phyloP scores from a whole-genome alignment of 2,797 vertebrate species.

The Echiichthys vipera region DNA sequence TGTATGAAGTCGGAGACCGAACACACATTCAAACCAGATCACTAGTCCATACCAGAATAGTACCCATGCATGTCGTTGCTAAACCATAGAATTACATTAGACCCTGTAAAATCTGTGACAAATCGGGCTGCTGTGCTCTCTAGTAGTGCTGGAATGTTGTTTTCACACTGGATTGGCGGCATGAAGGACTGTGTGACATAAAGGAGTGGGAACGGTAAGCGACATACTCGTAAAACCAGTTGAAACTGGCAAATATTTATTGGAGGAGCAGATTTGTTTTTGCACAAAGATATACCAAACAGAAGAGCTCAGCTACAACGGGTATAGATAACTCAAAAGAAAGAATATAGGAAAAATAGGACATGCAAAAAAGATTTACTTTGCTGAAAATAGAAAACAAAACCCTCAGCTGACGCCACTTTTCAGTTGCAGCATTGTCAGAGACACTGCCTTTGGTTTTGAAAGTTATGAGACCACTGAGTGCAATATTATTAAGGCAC shows the following conservation, averaged over 20 bases:
- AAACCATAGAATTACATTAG: conserved; percentile 19
- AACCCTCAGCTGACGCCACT: not conserved
- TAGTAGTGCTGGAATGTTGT: conserved; percentile 20
- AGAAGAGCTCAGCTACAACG: not conserved
- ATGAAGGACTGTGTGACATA: not conserved
- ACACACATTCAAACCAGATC: conserved; percentile 33
- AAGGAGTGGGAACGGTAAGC: not conserved
- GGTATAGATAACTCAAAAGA: not conserved
- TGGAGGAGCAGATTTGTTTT: not conserved
- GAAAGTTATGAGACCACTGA: not conserved
- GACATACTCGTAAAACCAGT: not conserved
- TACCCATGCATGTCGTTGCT: not conserved
- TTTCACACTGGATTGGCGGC: conserved; percentile 17
- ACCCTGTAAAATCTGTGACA: conserved; percentile 23
- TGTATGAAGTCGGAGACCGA: no score
- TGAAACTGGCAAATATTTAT: not conserved
- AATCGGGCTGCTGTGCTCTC: conserved; percentile 10
- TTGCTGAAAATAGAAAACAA: not conserved
- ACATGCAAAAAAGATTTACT: not conserved
- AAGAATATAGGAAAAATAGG: not conserved
- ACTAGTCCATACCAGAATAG: conserved; percentile 22
- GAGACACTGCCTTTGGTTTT: not conserved
- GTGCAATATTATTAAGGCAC: not conserved
- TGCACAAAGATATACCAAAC: not conserved
- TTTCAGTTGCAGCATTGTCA: not conserved